A percentile compares a stretch with the other conserved stretches of the same genome.
Conservation (phyloP, 2,797 vertebrate species). For the Avahi laniger region DNA sequence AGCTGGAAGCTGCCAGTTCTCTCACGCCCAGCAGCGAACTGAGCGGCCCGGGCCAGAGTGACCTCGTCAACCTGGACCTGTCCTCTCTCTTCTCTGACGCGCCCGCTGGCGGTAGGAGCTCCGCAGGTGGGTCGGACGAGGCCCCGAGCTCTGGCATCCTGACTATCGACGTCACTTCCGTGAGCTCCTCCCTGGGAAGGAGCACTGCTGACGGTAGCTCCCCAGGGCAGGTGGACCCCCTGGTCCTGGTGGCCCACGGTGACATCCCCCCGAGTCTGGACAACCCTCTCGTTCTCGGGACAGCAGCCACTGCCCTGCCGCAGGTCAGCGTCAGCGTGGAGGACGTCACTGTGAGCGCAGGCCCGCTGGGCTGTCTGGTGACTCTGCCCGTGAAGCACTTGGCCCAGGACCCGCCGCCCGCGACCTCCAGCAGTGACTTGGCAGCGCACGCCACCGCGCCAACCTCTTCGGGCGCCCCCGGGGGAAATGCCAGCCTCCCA, state of each 20-base stretch:
- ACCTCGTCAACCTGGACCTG: constrained; percentile 92
- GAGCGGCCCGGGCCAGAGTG: constrained; percentile 89
- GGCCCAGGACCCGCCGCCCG: constrained; percentile 84
- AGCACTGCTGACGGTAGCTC: constrained; percentile 78
- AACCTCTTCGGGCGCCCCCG: constrained; percentile 83
- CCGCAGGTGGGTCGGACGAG: constrained; percentile 90
- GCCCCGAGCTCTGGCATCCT: constrained; percentile 94
- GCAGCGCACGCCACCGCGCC: constrained; percentile 84
- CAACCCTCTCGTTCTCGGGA: constrained; percentile 86
- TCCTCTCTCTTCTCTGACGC: constrained; percentile 93
- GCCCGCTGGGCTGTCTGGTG: constrained; percentile 90
- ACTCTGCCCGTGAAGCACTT: constrained; percentile 89
- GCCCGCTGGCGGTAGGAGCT: constrained; percentile 83
- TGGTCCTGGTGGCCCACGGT: constrained; percentile 89
- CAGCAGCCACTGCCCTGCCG: constrained; percentile 87
- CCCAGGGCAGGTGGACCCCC: constrained; percentile 91
- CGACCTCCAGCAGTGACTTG: constrained; percentile 88
- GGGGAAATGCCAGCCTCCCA: constrained; percentile 79
- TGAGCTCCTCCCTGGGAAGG: constrained; percentile 87
- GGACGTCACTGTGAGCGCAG: constrained; percentile 91
- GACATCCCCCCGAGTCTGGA: constrained; percentile 91
- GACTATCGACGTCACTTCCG: constrained; percentile 93
- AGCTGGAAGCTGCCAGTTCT: constrained; percentile 91
- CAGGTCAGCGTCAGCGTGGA: constrained; percentile 91
- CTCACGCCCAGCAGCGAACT: constrained; percentile 95